Evolutionary conservation across 2,888 invertebrate genomes (phyloP).

Genomic region (Epirrhoe tristata): DNA sequence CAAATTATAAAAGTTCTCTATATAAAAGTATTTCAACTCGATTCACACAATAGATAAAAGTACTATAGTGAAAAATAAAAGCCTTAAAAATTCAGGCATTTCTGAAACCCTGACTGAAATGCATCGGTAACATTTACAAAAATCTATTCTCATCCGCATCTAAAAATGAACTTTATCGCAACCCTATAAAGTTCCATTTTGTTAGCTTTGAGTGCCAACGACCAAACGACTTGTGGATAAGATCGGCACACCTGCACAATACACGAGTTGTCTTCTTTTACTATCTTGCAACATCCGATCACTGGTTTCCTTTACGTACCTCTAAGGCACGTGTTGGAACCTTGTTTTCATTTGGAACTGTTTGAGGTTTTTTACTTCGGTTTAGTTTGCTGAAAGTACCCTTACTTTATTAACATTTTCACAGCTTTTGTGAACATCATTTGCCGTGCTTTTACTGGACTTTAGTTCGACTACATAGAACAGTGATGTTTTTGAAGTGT

Average conservation of each 20-base stretch:
- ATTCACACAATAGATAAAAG: background rate
- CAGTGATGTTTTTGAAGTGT: background rate
- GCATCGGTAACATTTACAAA: conserved; percentile 7
- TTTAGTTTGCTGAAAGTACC: background rate
- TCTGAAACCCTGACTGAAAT: conserved; percentile 1
- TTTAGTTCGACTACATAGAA: background rate
- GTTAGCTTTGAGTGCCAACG: conserved; percentile 16
- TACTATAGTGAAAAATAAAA: background rate
- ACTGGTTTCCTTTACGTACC: conserved; percentile 24
- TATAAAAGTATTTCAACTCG: background rate
- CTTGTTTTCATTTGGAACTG: conserved; percentile 47
- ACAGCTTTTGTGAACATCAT: background rate
- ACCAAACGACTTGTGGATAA: conserved; percentile 30
- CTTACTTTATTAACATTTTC: background rate
- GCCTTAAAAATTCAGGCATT: background rate
- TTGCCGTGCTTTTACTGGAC: background rate
- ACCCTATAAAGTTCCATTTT: conserved; percentile 16
- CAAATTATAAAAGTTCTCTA: no score
- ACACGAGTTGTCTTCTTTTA: conserved; percentile 27
- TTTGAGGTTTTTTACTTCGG: background rate
- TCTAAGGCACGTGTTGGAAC: conserved; percentile 33
- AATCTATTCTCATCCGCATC: background rate
- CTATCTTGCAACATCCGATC: conserved; percentile 28
- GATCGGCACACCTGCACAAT: conserved; percentile 23
- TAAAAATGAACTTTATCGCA: conserved; percentile 14